phyloP scores from a whole-genome alignment of 2,797 vertebrate species.

The Ctenopoma kingsleyae region DNA sequence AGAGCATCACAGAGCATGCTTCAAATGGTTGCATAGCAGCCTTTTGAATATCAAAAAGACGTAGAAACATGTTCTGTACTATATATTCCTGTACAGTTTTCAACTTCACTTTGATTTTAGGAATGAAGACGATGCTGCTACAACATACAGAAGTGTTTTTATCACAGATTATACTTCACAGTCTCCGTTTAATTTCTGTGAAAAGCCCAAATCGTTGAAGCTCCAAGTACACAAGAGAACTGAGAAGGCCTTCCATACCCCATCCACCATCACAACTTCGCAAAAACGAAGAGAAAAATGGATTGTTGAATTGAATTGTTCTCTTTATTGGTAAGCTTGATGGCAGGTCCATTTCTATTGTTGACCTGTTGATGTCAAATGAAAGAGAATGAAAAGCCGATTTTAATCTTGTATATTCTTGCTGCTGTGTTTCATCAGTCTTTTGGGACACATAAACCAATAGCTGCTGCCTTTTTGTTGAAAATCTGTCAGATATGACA shows the following conservation, averaged over 20 bases:
- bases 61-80: neutral
- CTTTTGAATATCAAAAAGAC: neutral
- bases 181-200: neutral
- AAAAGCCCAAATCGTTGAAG: neutral
- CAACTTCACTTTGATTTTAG: neutral
- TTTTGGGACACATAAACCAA: neutral
- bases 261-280: neutral
- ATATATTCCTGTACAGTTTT: neutral
- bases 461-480: neutral
- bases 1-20: neutral
- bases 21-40: neutral
- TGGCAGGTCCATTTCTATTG: neutral
- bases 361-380: neutral
- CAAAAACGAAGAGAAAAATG: neutral
- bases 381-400: no score
- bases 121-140: neutral
- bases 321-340: neutral
- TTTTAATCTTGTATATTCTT: neutral
- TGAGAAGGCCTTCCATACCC: neutral
- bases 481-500: conserved; percentile 29
- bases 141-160: neutral
- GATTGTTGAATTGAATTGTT: neutral
- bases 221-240: neutral
- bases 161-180: neutral
- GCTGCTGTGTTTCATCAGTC: conserved; percentile 5